Percentiles rank a stretch among this genome's conserved stretches.
Evolutionary conservation across 1,140 invertebrate species (phyloP).

Genomic region (Drosophila rhopaloa): DNA sequence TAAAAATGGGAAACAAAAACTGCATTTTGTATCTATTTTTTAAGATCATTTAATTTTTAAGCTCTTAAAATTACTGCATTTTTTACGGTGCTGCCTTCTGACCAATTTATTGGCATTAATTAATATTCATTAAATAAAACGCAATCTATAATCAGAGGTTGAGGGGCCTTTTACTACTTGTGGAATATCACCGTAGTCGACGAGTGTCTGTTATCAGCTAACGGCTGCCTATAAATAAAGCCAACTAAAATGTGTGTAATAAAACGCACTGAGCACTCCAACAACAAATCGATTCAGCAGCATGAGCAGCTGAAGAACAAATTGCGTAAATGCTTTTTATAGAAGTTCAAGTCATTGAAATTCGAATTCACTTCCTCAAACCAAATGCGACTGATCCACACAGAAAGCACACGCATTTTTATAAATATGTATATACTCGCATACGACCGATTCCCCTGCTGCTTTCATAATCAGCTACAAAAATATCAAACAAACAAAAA

Average conservation of each 20-base stretch:
- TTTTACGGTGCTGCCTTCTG: background rate
- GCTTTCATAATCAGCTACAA: slow-evolving; percentile 53
- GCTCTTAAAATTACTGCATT: background rate
- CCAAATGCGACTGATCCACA: slow-evolving; percentile 5
- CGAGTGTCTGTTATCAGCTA: slow-evolving; percentile 44
- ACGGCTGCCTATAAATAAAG: slow-evolving; percentile 46
- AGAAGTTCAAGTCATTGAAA: slow-evolving; percentile 78
- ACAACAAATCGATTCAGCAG: slow-evolving; percentile 3
- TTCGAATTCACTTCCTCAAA: slow-evolving; percentile 69
- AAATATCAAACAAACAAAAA: background rate
- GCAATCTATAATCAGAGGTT: slow-evolving; percentile 29
- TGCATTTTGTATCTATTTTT: too few relatives aligned
- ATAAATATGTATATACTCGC: slow-evolving; percentile 1
- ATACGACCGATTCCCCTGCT: background rate
- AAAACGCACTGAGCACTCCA: slow-evolving; percentile 40
- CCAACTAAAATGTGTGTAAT: slow-evolving; percentile 23
- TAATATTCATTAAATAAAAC: slow-evolving; percentile 56
- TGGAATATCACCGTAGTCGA: background rate
- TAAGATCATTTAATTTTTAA: too few relatives aligned
- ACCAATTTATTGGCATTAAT: slow-evolving; percentile 30
- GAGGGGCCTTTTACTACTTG: background rate
- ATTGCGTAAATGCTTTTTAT: slow-evolving; percentile 80
- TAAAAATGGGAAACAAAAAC: too few relatives aligned
- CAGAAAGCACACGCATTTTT: background rate
- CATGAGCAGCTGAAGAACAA: slow-evolving; percentile 47